Conservation (phyloP, 2,888 invertebrate genomes). For the Steromphala cineraria region DNA sequence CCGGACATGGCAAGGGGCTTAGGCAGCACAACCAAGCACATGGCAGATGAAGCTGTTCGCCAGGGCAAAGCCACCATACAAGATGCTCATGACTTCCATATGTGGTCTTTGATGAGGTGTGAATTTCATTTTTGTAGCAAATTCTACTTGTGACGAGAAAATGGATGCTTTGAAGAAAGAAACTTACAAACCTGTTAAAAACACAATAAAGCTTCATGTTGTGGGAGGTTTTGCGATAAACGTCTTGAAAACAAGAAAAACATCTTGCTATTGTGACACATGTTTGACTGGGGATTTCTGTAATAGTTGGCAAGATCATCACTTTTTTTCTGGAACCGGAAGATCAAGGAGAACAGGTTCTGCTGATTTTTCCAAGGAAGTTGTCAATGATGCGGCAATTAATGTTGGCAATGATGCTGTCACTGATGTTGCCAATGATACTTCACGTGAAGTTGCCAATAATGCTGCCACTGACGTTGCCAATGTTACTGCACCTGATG, state of each 20-base stretch:
- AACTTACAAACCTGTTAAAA: conserved; percentile 9
- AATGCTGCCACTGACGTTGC: too few species aligned
- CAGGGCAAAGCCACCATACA: background rate
- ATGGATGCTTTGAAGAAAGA: conserved; percentile 1
- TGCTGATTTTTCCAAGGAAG: too few species aligned
- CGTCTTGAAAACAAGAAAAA: background rate
- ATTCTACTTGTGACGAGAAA: background rate
- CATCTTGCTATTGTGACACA: conserved; percentile 32
- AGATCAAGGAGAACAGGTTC: too few species aligned
- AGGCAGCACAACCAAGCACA: background rate
- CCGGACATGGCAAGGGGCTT: background rate
- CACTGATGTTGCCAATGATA: too few species aligned
- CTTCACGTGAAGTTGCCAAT: too few species aligned
- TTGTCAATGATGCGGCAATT: too few species aligned
- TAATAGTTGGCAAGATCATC: too few species aligned
- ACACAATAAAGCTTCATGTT: conserved; percentile 26
- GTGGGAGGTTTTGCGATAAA: background rate
- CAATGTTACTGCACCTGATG: too few species aligned
- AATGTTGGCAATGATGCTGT: too few species aligned
- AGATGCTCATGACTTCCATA: conserved; percentile 15
- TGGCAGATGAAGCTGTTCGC: background rate
- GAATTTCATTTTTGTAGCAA: conserved; percentile 1
- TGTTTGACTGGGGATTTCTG: conserved; percentile 15
- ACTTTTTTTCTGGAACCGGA: too few species aligned
- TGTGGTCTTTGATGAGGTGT: background rate